Evolutionary conservation across 2,888 invertebrate genomes (phyloP).

Genomic region (Eupithecia exiguata): DNA sequence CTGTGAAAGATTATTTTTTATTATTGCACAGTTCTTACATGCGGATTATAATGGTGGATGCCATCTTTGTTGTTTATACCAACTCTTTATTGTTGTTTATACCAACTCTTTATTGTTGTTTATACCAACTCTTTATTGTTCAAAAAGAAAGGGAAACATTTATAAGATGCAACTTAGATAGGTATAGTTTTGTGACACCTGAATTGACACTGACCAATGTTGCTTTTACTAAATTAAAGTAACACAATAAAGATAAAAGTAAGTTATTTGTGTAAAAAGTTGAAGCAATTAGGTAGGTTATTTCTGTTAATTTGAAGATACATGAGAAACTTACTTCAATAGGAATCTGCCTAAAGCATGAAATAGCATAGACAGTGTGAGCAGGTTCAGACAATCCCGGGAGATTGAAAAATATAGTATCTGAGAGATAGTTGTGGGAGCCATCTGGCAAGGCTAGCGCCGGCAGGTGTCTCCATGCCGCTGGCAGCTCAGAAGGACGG

Average conservation of each 20-base stretch:
- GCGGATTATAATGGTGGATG: neutral
- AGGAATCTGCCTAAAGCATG: slow-evolving; percentile 98
- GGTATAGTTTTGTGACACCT: neutral
- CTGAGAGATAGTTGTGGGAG: slow-evolving; percentile 97
- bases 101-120: too few relatives aligned
- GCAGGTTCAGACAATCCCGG: slow-evolving; percentile 93
- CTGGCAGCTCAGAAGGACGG: slow-evolving; percentile 91
- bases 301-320: neutral
- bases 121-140: too few relatives aligned
- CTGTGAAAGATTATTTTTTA: slow-evolving; percentile 71
- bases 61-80: neutral
- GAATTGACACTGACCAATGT: neutral
- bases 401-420: slow-evolving; percentile 97
- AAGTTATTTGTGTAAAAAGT: neutral
- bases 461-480: slow-evolving; percentile 97
- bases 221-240: neutral
- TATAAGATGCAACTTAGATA: neutral
- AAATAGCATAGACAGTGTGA: slow-evolving; percentile 96
- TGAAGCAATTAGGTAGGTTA: neutral
- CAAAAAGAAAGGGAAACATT: neutral
- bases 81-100: too few relatives aligned
- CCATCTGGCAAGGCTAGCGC: slow-evolving; percentile 98
- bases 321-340: slow-evolving; percentile 87
- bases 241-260: neutral
- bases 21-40: neutral